These are phyloP conservation scores for Apodemia hepburni DNA, from an alignment of 2,888 invertebrate species.

Conservation along the genomic window DNA sequence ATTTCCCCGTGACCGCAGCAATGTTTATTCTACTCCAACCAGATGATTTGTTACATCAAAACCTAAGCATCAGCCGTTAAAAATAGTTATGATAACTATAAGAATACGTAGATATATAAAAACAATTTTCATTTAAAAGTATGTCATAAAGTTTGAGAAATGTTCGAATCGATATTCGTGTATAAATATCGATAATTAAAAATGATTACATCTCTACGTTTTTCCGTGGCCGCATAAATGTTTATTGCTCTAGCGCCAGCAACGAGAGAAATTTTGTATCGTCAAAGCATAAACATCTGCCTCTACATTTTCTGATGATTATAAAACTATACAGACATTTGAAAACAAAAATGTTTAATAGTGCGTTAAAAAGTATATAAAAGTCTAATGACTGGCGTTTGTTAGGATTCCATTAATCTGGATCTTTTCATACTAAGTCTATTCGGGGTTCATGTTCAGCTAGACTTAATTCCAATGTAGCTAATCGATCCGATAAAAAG, in stretches of 20 bases:
- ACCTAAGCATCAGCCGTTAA: too few relatives aligned
- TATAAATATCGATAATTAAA: neutral
- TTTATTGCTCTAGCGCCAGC: neutral
- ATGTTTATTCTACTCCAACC: too few relatives aligned
- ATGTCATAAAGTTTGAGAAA: too few relatives aligned
- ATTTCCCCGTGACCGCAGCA: too few relatives aligned
- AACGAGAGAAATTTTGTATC: constrained; percentile 15
- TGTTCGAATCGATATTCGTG: too few relatives aligned
- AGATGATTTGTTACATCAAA: too few relatives aligned
- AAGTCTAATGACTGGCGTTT: constrained; percentile 11
- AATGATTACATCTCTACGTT: neutral
- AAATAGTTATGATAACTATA: too few relatives aligned
- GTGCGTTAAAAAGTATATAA: constrained; percentile 11
- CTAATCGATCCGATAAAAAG: too few relatives aligned
- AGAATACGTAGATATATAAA: too few relatives aligned
- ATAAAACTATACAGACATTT: constrained; percentile 11
- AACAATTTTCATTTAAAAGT: too few relatives aligned
- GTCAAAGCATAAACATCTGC: constrained; percentile 13
- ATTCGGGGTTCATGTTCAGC: neutral
- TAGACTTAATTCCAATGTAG: too few relatives aligned
- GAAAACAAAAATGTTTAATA: constrained; percentile 11
- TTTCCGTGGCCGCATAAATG: neutral
- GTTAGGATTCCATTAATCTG: constrained; percentile 9
- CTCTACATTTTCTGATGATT: constrained; percentile 1
- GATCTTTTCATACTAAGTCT: neutral